Evolutionary conservation across 2,888 invertebrate species (phyloP), one percentile per base, ranked within the genome.

Genomic region (Drosophila mulleri): DNA sequence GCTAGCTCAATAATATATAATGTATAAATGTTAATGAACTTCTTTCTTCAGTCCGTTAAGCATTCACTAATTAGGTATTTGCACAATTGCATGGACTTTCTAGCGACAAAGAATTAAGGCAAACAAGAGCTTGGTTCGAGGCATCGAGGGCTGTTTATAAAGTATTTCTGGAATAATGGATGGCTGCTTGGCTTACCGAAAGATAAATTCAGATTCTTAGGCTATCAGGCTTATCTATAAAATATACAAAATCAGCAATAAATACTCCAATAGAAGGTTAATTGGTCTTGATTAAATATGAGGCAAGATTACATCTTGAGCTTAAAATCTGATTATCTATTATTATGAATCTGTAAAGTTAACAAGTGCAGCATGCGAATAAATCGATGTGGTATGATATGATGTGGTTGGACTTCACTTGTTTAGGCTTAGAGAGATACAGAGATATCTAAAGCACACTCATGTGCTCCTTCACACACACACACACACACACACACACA

Each of bases 341-440:
- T 3, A 23, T 23, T 14, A 4, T 52, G 16, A 20, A 14, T 20
- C 62, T 59, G 58, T 12, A 23, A 54, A 52, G 32, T 41, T 41
- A 63, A 32, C 62, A 59, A 50, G 39, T 18, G 42, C 45, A 57
- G 39, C 35, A 50, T 45, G 48, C 57, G 23, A 42, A 12, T 48
- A 35, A 23, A 23, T 42, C 5, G 18, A 8, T 29, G 20, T 42
- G 32, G 52, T 50, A 12, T 20, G 41, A 41, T 41, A 18, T 20
- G 20, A 12, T 20, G 6, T 20, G 32, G 52, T 50, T 0, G 32
- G 50, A 18, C 14, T 32, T 18, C 18, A 18, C 35, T 53, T 52
- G 35, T 14, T 52, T 32, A 18, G 20, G 9, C 14, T 12, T 20
- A 11, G 14, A 35, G 39, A 16, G 16, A 16, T 3, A 16, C 16